Percentiles rank a stretch among this genome's conserved stretches.
Evolutionary conservation across 1,140 invertebrate genomes (phyloP).

Genomic region (Platyscapa corneri): DNA sequence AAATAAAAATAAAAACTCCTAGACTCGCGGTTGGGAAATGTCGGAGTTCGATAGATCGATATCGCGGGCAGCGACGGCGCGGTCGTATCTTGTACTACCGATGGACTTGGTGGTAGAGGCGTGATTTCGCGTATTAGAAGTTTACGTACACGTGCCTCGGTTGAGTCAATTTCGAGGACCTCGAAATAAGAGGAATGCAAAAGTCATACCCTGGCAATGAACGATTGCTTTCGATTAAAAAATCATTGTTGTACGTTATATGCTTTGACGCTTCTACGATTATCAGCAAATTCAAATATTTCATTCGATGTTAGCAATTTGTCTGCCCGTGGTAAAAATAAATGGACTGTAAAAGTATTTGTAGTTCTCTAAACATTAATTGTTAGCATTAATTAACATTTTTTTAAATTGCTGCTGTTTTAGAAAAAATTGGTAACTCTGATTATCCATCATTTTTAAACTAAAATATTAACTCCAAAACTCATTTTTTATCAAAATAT

Average conservation of each 20-base stretch:
- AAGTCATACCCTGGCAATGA: neutral
- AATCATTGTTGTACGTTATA: neutral
- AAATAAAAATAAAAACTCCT: neutral
- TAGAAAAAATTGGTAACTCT: neutral
- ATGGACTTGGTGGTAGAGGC: neutral
- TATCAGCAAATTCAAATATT: neutral
- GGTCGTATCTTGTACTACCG: neutral
- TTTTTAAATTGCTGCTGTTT: neutral
- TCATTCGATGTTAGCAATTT: neutral
- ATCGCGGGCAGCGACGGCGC: neutral
- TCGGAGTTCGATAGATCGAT: neutral
- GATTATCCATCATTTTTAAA: neutral
- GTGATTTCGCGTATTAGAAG: neutral
- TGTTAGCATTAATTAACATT: neutral
- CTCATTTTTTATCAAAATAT: neutral
- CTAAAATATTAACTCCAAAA: neutral
- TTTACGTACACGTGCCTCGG: neutral
- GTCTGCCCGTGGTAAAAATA: neutral
- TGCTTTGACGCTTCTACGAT: neutral
- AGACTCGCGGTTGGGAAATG: neutral
- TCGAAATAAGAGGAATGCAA: neutral
- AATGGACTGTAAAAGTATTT: neutral
- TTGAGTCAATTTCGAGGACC: neutral
- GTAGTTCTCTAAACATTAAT: neutral
- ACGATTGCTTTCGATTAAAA: neutral